A percentile compares a stretch with the other conserved stretches of the same genome.
Conservation (phyloP, 2,113 vertebrate species). For the Limnothrissa miodon region DNA sequence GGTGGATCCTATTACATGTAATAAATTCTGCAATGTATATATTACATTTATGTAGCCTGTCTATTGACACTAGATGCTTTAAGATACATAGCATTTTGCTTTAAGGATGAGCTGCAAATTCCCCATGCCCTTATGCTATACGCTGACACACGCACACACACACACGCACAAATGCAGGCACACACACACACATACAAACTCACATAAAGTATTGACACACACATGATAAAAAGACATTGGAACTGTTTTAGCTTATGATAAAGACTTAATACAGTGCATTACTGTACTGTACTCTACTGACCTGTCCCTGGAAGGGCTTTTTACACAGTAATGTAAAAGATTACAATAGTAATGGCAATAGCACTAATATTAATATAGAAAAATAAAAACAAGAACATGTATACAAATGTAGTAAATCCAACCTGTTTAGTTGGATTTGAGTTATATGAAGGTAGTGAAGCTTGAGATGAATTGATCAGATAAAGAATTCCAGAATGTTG, state of each 20-base stretch:
- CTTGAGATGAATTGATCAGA: too few species aligned
- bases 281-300: too few species aligned
- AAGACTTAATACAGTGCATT: too few species aligned
- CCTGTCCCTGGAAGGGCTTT: too few species aligned
- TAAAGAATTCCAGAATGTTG: too few species aligned
- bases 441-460: too few species aligned
- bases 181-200: not conserved
- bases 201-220: not conserved
- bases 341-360: too few species aligned
- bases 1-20: not conserved
- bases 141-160: not conserved
- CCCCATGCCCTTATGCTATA: not conserved
- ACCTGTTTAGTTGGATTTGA: too few species aligned
- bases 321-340: too few species aligned
- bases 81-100: not conserved
- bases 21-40: not conserved
- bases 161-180: not conserved
- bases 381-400: too few species aligned
- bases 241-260: not conserved
- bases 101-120: not conserved
- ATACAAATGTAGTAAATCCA: too few species aligned
- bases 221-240: not conserved
- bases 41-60: not conserved
- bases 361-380: too few species aligned
- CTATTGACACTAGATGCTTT: not conserved